Conservation (phyloP, 2,113 vertebrate genomes). For the Tragulus kanchil region DNA sequence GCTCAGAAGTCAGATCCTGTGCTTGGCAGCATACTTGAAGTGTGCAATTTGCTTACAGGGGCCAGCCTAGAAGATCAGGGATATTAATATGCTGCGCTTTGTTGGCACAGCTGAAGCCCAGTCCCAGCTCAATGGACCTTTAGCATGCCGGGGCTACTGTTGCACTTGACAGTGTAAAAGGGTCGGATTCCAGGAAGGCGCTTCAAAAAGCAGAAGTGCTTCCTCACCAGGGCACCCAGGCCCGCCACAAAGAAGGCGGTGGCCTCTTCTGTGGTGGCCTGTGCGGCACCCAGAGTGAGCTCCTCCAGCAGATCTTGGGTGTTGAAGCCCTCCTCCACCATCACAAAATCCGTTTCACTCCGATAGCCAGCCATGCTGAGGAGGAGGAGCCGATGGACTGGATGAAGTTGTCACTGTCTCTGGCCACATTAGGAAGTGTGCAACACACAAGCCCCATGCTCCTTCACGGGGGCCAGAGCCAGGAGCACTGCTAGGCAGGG, state of each 20-base stretch:
- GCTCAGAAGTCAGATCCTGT: no score
- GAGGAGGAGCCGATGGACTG: constrained; percentile 2
- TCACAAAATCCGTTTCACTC: constrained; percentile 86
- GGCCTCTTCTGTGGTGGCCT: constrained; percentile 73
- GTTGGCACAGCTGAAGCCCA: constrained; percentile 89
- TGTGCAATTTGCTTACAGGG: no score
- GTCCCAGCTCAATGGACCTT: constrained; percentile 88
- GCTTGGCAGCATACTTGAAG: no score
- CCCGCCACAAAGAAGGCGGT: constrained; percentile 89
- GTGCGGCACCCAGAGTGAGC: constrained; percentile 85
- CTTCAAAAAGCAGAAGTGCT: constrained; percentile 88
- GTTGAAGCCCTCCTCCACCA: constrained; percentile 91
- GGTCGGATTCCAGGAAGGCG: constrained; percentile 87
- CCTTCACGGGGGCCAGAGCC: constrained; percentile 74
- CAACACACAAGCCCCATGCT: constrained; percentile 76
- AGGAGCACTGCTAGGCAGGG: constrained; percentile 80
- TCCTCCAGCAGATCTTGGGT: constrained; percentile 89
- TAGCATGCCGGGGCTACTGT: constrained; percentile 87
- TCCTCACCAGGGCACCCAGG: constrained; percentile 88
- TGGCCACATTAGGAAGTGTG: constrained; percentile 77
- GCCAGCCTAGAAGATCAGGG: no score
- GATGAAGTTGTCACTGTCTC: constrained; percentile 42
- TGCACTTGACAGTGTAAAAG: constrained; percentile 89
- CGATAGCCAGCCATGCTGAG: constrained; percentile 86
- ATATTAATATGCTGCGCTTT: constrained; percentile 83